phyloP scores from a whole-genome alignment of 2,888 invertebrate species.

The Drosophila mimica region DNA sequence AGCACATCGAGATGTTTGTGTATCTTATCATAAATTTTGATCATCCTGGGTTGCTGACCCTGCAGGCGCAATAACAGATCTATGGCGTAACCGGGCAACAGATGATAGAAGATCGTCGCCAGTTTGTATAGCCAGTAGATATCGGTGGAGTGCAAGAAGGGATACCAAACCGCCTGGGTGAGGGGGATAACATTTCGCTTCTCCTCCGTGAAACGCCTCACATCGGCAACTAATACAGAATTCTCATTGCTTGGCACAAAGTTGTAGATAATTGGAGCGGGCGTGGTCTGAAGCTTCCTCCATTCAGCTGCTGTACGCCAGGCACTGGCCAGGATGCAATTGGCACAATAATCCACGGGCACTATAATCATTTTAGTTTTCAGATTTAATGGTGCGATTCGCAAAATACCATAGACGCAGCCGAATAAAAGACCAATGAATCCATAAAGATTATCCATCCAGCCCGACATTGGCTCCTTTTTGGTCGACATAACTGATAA shows the following conservation, averaged over 20 bases:
- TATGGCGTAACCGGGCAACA: slow-evolving; percentile 88
- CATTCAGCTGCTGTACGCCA: slow-evolving; percentile 83
- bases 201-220: slow-evolving; percentile 76
- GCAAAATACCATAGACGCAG: slow-evolving; percentile 87
- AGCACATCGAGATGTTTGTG: slow-evolving; percentile 91
- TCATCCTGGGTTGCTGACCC: slow-evolving; percentile 85
- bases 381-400: slow-evolving; percentile 78
- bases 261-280: slow-evolving; percentile 87
- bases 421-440: slow-evolving; percentile 85
- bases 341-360: slow-evolving; percentile 85
- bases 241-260: slow-evolving; percentile 93
- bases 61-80: slow-evolving; percentile 84
- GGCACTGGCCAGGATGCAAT: slow-evolving; percentile 84
- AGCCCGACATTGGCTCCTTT: slow-evolving; percentile 87
- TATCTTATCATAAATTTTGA: slow-evolving; percentile 91
- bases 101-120: slow-evolving; percentile 87
- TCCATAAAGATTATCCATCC: slow-evolving; percentile 90
- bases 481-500: slow-evolving; percentile 80
- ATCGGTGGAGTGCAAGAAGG: slow-evolving; percentile 85
- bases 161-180: slow-evolving; percentile 89
- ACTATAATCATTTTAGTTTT: slow-evolving; percentile 80
- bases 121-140: slow-evolving; percentile 83
- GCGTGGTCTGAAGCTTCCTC: slow-evolving; percentile 26
- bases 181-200: slow-evolving; percentile 86
- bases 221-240: slow-evolving; percentile 91